Conservation (phyloP, 1,140 invertebrate species). For the Palaemon carinicauda region DNA sequence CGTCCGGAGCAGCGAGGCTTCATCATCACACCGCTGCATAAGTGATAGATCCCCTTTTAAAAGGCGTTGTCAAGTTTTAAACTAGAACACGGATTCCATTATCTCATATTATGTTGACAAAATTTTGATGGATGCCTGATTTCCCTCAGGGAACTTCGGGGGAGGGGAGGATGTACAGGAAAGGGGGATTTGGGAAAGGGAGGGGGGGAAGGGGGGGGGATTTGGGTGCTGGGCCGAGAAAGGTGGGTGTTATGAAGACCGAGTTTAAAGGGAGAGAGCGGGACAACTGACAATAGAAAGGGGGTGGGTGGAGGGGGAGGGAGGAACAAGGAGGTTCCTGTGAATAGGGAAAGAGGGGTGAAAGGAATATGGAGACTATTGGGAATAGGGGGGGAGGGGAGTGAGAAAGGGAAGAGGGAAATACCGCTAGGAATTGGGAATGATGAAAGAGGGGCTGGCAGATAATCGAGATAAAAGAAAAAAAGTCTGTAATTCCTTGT, state of each 20-base stretch:
- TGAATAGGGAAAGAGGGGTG: too few relatives aligned
- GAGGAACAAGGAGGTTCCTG: too few relatives aligned
- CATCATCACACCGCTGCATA: constrained; percentile 30
- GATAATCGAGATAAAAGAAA: not conserved
- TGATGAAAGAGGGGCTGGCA: not conserved
- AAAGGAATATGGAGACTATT: not conserved
- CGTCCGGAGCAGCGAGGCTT: constrained; percentile 37
- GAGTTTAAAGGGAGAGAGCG: not conserved
- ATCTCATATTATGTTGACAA: constrained; percentile 54
- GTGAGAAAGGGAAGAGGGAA: not conserved
- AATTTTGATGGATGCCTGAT: constrained; percentile 55
- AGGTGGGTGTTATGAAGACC: not conserved
- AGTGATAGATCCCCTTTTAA: constrained; percentile 46
- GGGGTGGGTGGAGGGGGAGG: not conserved
- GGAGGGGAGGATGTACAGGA: not conserved
- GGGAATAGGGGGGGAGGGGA: not conserved
- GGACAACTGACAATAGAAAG: not conserved
- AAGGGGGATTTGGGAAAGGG: too few relatives aligned
- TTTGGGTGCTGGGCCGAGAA: not conserved
- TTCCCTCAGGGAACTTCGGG: constrained; percentile 24
- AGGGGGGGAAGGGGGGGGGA: not conserved
- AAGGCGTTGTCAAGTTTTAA: constrained; percentile 54
- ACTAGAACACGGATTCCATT: constrained; percentile 53
- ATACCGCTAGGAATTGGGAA: not conserved
- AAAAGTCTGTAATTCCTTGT: not conserved